phyloP scores from a whole-genome alignment of 2,888 invertebrate species.

The Nemotelus nigrinus region DNA sequence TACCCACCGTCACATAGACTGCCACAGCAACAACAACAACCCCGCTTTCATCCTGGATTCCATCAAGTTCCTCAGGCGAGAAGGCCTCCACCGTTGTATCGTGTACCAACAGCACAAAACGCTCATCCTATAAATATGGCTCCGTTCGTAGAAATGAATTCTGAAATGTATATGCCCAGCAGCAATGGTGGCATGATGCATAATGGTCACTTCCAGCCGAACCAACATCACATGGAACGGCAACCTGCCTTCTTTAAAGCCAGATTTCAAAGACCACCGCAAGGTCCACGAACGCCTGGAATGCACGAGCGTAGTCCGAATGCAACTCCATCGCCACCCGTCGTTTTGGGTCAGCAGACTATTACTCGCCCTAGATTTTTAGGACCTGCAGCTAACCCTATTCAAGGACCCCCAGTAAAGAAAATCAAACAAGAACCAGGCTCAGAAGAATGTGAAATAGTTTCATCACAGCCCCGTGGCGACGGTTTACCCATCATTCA shows the following conservation, averaged over 20 bases:
- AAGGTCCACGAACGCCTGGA: slow-evolving; percentile 43
- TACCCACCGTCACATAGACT: background rate
- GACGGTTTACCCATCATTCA: slow-evolving; percentile 79
- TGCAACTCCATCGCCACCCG: slow-evolving; percentile 50
- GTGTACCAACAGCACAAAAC: slow-evolving; percentile 48
- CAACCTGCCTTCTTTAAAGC: slow-evolving; percentile 53
- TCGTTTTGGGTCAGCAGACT: slow-evolving; percentile 52
- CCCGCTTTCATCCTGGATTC: slow-evolving; percentile 5
- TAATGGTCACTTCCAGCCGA: slow-evolving; percentile 17
- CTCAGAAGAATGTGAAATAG: slow-evolving; percentile 79
- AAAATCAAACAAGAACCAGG: slow-evolving; percentile 66
- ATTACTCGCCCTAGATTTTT: slow-evolving; percentile 41
- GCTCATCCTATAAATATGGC: slow-evolving; percentile 48
- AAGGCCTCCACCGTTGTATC: slow-evolving; percentile 39
- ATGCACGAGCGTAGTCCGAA: slow-evolving; percentile 43
- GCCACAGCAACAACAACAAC: slow-evolving; percentile 10
- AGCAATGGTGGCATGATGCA: slow-evolving; percentile 34
- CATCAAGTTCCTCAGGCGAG: slow-evolving; percentile 24
- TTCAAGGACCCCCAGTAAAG: slow-evolving; percentile 49
- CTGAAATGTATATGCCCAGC: slow-evolving; percentile 50
- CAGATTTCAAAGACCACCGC: slow-evolving; percentile 51
- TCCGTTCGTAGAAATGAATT: slow-evolving; percentile 47
- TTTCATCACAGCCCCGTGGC: slow-evolving; percentile 77
- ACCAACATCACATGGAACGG: slow-evolving; percentile 50
- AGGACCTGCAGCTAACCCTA: slow-evolving; percentile 13